These are phyloP conservation scores for Rissa tridactyla DNA, from an alignment of 2,113 vertebrate genomes.

Conservation along the genomic window DNA sequence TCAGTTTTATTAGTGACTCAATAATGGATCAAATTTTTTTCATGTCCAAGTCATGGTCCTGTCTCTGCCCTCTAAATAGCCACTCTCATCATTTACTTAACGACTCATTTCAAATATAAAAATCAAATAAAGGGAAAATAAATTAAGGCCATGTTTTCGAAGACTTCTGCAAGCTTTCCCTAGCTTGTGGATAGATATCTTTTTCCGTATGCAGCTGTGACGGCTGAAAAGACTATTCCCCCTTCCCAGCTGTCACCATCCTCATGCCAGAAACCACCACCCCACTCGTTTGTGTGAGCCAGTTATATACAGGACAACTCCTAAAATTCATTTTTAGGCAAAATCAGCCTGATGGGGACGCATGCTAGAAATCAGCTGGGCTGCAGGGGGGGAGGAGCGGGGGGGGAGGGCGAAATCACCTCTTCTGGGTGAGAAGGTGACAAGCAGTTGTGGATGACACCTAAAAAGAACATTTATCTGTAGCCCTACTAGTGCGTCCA, in stretches of 20 bases:
- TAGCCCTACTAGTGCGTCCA: neutral
- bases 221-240: neutral
- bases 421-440: neutral
- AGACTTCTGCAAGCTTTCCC: neutral
- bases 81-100: neutral
- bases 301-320: neutral
- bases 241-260: conserved; percentile 5
- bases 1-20: conserved; percentile 48
- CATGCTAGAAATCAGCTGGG: neutral
- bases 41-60: neutral
- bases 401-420: neutral
- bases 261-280: neutral
- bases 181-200: neutral
- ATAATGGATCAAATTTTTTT: neutral
- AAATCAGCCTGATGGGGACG: neutral
- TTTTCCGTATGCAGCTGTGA: neutral
- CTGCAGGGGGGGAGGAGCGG: neutral
- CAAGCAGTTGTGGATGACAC: neutral
- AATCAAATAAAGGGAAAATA: neutral
- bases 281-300: neutral
- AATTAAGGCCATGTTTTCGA: neutral
- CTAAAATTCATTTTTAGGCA: neutral
- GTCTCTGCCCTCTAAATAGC: neutral
- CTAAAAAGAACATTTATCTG: neutral
- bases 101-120: neutral